phyloP scores from a whole-genome alignment of 2,888 invertebrate species.

The Palloptera scutellata region DNA sequence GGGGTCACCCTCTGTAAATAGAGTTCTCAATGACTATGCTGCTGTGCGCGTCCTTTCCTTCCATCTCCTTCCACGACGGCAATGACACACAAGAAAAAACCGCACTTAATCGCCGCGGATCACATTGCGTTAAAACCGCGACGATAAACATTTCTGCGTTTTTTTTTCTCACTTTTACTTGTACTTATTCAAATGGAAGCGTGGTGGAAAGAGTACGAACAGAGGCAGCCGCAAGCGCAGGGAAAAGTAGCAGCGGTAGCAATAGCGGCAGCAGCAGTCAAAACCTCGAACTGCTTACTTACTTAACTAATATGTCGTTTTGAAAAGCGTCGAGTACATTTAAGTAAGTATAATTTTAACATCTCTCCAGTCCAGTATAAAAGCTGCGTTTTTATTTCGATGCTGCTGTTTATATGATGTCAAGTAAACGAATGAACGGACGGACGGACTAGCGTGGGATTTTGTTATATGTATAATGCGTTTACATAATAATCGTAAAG shows the following conservation, averaged over 20 bases:
- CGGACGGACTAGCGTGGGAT: slow-evolving; percentile 19
- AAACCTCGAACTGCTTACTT: slow-evolving; percentile 4
- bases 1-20: slow-evolving; percentile 36
- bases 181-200: slow-evolving; percentile 54
- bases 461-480: slow-evolving; percentile 12
- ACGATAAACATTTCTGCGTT: slow-evolving; percentile 54
- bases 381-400: slow-evolving; percentile 31
- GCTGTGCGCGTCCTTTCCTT: slow-evolving; percentile 15
- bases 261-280: slow-evolving; percentile 29
- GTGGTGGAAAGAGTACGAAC: slow-evolving; percentile 21
- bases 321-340: not conserved
- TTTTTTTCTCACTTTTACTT: slow-evolving; percentile 38
- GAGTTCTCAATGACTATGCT: slow-evolving; percentile 40
- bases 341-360: too few species aligned
- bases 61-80: slow-evolving; percentile 38
- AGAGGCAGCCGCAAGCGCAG: slow-evolving; percentile 16
- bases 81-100: slow-evolving; percentile 52
- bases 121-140: slow-evolving; percentile 59
- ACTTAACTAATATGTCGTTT: not conserved
- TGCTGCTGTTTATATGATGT: slow-evolving; percentile 31
- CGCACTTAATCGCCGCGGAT: slow-evolving; percentile 57
- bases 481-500: slow-evolving; percentile 53
- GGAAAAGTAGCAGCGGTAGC: slow-evolving; percentile 8
- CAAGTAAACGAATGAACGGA: slow-evolving; percentile 32
- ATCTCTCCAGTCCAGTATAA: slow-evolving; percentile 23